Percentiles rank a stretch among this genome's conserved stretches.
phyloP scores from a whole-genome alignment of 2,113 vertebrate genomes.

The Gymnarchus niloticus region DNA sequence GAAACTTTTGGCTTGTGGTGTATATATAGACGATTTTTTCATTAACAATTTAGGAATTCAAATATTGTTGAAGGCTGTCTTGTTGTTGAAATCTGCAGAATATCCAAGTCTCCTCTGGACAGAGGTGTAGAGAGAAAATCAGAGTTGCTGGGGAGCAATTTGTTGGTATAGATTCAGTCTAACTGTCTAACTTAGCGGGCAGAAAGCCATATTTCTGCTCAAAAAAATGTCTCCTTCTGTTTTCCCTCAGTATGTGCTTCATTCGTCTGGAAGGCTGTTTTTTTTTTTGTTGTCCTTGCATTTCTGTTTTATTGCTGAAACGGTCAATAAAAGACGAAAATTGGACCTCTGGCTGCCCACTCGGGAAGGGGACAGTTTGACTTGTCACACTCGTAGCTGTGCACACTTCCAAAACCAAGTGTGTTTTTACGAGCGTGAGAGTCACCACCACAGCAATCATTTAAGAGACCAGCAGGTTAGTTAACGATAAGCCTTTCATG shows the following conservation, averaged over 20 bases:
- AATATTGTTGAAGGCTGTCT: not conserved
- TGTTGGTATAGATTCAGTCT: not conserved
- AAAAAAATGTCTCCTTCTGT: not conserved
- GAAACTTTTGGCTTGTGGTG: not conserved
- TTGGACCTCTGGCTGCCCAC: not conserved
- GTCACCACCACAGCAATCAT: constrained; percentile 10
- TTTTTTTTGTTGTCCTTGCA: not conserved
- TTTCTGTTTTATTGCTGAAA: not conserved
- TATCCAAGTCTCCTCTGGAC: not conserved
- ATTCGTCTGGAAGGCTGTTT: not conserved
- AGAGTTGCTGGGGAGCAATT: too few relatives aligned
- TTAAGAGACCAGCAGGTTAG: constrained; percentile 21
- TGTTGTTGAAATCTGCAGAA: not conserved
- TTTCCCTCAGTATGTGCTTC: not conserved
- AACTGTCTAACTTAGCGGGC: not conserved
- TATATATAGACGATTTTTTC: not conserved
- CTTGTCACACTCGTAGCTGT: not conserved
- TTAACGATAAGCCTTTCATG: constrained; percentile 44
- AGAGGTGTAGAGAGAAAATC: not conserved
- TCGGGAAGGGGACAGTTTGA: not conserved
- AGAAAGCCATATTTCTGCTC: not conserved
- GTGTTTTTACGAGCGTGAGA: not conserved
- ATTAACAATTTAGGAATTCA: not conserved
- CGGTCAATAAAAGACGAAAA: not conserved
- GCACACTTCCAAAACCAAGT: not conserved